phyloP scores from a whole-genome alignment of 2,113 vertebrate species.

The Psettodes erumei region DNA sequence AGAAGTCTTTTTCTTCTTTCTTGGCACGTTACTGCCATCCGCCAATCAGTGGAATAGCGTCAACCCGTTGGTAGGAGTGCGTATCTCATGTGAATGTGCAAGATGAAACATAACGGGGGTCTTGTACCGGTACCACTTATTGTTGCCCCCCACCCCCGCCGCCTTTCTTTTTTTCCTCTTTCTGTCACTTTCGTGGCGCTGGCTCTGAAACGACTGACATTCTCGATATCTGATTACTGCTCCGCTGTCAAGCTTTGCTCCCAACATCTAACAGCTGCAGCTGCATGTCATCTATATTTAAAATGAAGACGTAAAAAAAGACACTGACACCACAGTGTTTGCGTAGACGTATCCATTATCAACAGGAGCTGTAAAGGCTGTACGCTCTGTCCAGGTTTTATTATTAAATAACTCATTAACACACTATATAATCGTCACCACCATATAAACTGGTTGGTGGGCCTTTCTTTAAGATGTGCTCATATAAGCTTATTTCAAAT shows the following conservation, averaged over 20 bases:
- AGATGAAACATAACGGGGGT: too few species aligned
- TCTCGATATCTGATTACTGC: not conserved
- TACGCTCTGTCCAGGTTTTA: not conserved
- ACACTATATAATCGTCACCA: constrained; percentile 18
- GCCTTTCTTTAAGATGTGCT: constrained; percentile 18
- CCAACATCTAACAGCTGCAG: not conserved
- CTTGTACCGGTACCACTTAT: too few species aligned
- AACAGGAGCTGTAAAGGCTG: not conserved
- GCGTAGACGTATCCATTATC: not conserved
- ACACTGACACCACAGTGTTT: not conserved
- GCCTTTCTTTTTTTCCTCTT: too few species aligned
- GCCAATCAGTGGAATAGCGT: not conserved
- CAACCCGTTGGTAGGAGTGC: not conserved
- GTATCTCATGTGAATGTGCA: not conserved
- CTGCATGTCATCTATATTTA: not conserved
- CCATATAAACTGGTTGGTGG: constrained; percentile 2
- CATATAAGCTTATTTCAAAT: constrained; percentile 25
- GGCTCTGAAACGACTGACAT: not conserved
- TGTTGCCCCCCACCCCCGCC: too few species aligned
- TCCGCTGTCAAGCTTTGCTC: not conserved
- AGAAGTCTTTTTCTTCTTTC: not conserved
- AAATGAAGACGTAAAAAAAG: not conserved
- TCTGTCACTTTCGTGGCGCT: too few species aligned
- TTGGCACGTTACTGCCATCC: not conserved
- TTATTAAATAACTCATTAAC: not conserved